Conservation (phyloP, 1,140 invertebrate genomes). For the Heliconius hermathena region DNA sequence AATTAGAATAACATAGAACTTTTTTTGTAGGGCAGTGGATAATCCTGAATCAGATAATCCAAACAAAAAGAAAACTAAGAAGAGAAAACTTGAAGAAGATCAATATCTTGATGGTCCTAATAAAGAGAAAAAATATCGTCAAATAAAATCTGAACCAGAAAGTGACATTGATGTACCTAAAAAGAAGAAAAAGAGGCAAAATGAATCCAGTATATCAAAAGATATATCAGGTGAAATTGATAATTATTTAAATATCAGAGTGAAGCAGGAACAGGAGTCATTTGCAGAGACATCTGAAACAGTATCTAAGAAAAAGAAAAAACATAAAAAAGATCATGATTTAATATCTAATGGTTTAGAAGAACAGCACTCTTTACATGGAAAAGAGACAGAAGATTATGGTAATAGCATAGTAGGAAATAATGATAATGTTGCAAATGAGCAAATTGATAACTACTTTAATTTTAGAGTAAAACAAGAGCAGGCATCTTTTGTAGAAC, state of each 20-base stretch:
- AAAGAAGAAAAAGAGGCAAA: slow-evolving; percentile 38
- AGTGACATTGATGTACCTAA: slow-evolving; percentile 46
- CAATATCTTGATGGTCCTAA: slow-evolving; percentile 20
- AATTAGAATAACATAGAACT: background rate
- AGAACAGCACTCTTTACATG: slow-evolving; percentile 12
- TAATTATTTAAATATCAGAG: slow-evolving; percentile 28
- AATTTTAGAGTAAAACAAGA: slow-evolving; percentile 47
- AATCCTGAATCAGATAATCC: slow-evolving; percentile 24
- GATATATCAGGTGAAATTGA: slow-evolving; percentile 40
- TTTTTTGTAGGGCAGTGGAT: slow-evolving; percentile 16
- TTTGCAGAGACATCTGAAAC: background rate
- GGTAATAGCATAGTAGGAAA: background rate
- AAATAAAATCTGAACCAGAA: slow-evolving; percentile 49
- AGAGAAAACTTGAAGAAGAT: slow-evolving; percentile 43
- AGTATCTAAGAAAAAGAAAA: slow-evolving; percentile 20
- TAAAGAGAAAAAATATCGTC: slow-evolving; percentile 37
- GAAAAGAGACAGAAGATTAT: slow-evolving; percentile 19
- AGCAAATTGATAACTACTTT: slow-evolving; percentile 30
- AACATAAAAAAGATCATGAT: slow-evolving; percentile 35
- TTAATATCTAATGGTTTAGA: slow-evolving; percentile 18
- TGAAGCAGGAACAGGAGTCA: slow-evolving; percentile 2
- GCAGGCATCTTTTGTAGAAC: slow-evolving; percentile 30
- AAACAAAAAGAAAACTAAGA: slow-evolving; percentile 42
- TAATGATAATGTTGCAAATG: background rate
- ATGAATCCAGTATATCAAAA: slow-evolving; percentile 17